A percentile compares a stretch with the other conserved stretches of the same genome.
These are phyloP conservation scores for Drosophila aldrichi DNA, from an alignment of 2,888 invertebrate genomes.

Conservation along the genomic window DNA sequence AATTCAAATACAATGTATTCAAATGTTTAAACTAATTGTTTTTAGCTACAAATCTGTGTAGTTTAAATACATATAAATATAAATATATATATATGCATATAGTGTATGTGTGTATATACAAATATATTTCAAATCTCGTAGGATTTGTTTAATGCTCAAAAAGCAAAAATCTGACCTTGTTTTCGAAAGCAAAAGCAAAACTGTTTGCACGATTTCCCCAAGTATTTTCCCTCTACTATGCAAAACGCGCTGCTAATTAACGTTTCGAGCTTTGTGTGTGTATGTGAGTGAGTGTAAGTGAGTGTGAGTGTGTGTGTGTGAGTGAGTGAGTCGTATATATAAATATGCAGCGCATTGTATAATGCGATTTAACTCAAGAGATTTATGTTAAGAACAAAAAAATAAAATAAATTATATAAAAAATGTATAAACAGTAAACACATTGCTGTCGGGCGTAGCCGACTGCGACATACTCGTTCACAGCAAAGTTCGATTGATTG, in stretches of 20 bases:
- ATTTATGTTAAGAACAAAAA: slow-evolving; percentile 3
- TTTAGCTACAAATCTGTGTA: slow-evolving; percentile 25
- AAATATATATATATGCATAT: background rate
- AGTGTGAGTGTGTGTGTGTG: background rate
- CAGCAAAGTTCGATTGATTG: background rate
- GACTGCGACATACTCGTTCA: background rate
- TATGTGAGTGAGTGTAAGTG: background rate
- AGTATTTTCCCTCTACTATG: slow-evolving; percentile 28
- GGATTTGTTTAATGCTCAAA: slow-evolving; percentile 15
- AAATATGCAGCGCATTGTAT: slow-evolving; percentile 18
- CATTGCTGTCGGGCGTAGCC: background rate
- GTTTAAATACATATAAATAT: background rate
- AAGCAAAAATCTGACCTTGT: slow-evolving; percentile 33
- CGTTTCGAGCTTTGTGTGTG: slow-evolving; percentile 19
- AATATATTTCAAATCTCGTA: slow-evolving; percentile 10
- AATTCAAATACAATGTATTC: slow-evolving; percentile 60
- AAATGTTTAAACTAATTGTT: slow-evolving; percentile 40
- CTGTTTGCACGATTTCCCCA: slow-evolving; percentile 32
- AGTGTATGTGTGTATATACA: background rate
- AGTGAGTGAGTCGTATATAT: background rate
- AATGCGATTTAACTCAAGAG: slow-evolving; percentile 12
- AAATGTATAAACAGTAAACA: background rate
- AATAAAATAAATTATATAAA: background rate
- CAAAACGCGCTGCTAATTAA: slow-evolving; percentile 46
- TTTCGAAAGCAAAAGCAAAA: slow-evolving; percentile 15